Base-by-base conservation (phyloP, 1,140 invertebrate genomes). In the Penaeus chinensis region DNA sequence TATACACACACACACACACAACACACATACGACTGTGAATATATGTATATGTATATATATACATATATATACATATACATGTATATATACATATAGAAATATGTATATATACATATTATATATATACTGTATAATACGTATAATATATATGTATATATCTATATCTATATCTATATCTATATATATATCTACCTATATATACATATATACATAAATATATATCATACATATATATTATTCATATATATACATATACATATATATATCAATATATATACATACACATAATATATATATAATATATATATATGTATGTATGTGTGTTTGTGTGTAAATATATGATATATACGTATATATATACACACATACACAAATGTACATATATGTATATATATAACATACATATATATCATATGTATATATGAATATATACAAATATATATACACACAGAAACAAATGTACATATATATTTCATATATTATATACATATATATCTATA, bases 11-110 rank as follows among this genome's bases (percentile, higher is more conserved):
- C 27, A 66, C 27, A 66, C 27, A 66, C 27, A 66, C 27, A 66
- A 4, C 27, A 66, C 16, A 3, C 16, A 24, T 66, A 18, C 27
- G 27, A n/a, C 22, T 66, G 27, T 66, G 27, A n/a, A 66, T 66
- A 66, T 69, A 69, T 69, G 13, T 69, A 69, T 69, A 69, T 69
- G 32, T 69, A 69, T 69, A 69, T 69, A 69, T 69, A n/a, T 69
- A 69, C 22, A 69, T n/a, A 69, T n/a, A 69, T n/a, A 69, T 3
- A 69, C 22, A 69, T n/a, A 69, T 69, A 69, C 22, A 69, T n/a
- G 22, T 69, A 69, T 69, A 69, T 69, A 69, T 69, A n/a, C 5
- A n/a, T 69, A n/a, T 69, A n/a, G n/a, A 69, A 24, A 19, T 69
- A 69, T 10, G 20, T 69, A 69, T 69, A 69, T 69, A n/a, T 69